phyloP scores from a whole-genome alignment of 2,888 invertebrate species.

The Trichopoda pennipes region DNA sequence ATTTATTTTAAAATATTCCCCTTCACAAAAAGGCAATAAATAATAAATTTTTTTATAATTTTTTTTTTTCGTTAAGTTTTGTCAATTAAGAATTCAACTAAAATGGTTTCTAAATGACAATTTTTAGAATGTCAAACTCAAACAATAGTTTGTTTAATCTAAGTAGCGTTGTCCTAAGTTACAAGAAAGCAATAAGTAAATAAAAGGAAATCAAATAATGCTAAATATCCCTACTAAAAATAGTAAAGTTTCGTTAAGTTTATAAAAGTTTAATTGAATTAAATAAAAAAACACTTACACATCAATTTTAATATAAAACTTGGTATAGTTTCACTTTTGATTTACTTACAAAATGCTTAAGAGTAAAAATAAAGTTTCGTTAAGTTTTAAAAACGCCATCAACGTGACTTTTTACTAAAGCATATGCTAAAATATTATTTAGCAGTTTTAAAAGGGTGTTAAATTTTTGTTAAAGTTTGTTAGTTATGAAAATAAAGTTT shows the following conservation, averaged over 20 bases:
- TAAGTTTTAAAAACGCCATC: background rate
- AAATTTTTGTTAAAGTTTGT: background rate
- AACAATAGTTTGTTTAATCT: too few relatives aligned
- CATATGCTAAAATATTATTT: background rate
- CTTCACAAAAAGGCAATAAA: slow-evolving; percentile 15
- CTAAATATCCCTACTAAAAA: too few relatives aligned
- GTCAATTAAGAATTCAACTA: background rate
- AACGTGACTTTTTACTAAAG: background rate
- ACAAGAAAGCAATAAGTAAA: too few relatives aligned
- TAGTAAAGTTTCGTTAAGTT: slow-evolving; percentile 14
- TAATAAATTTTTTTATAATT: background rate
- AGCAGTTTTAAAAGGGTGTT: background rate
- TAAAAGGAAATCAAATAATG: too few relatives aligned
- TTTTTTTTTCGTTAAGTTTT: background rate
- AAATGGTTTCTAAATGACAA: background rate
- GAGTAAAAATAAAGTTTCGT: background rate
- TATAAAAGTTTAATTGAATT: background rate
- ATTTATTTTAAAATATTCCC: slow-evolving; percentile 36
- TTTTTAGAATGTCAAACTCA: too few relatives aligned
- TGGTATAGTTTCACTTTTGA: too few relatives aligned
- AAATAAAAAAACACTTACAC: background rate
- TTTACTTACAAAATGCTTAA: too few relatives aligned
- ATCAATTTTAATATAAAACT: too few relatives aligned
- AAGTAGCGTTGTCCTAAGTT: too few relatives aligned
- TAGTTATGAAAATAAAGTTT: slow-evolving; percentile 3